Conservation (phyloP, 2,797 vertebrate genomes). For the Cheirogaleus major region DNA sequence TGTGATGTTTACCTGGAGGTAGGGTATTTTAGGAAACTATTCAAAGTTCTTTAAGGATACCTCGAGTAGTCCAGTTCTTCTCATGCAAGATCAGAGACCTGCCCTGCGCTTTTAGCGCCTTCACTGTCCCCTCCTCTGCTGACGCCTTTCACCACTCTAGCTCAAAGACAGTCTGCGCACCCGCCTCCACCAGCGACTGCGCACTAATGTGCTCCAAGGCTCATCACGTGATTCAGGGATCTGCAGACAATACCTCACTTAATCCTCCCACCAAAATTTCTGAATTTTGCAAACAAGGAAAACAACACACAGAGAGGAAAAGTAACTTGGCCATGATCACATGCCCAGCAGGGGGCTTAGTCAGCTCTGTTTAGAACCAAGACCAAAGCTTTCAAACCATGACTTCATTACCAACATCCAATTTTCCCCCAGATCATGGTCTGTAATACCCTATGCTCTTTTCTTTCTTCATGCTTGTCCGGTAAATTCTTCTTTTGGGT, state of each 20-base stretch:
- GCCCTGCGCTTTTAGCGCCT: accelerated
- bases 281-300: not conserved
- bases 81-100: not conserved
- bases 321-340: not conserved
- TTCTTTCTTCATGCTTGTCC: not conserved
- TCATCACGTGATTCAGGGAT: not conserved
- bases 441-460: not conserved
- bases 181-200: too few species aligned
- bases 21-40: not conserved
- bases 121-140: not conserved
- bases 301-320: not conserved
- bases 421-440: not conserved
- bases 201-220: accelerated
- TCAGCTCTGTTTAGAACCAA: not conserved
- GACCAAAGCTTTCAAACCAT: not conserved
- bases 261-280: not conserved
- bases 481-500: not conserved
- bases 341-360: not conserved
- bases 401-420: not conserved
- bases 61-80: not conserved
- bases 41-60: not conserved
- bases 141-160: not conserved
- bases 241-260: not conserved
- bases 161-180: too few species aligned
- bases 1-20: not conserved